A percentile compares a stretch with the other conserved stretches of the same genome.
These are phyloP conservation scores for Augiades crinisus DNA, from an alignment of 2,888 invertebrate species.

Conservation along the genomic window DNA sequence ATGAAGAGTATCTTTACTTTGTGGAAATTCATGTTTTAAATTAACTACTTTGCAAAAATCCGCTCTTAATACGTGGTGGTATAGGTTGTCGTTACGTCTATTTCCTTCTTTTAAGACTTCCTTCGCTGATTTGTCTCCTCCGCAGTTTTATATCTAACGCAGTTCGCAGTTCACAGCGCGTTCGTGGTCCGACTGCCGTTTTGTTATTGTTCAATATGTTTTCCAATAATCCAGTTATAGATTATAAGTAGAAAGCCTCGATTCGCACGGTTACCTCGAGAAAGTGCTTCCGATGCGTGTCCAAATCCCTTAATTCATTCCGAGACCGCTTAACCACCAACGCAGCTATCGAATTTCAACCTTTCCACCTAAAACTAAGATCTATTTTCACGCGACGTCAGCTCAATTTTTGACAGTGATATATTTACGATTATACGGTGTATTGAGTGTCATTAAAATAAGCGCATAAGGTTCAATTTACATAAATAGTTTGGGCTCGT, in stretches of 20 bases:
- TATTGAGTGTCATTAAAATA: conserved; percentile 20
- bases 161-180: conserved; percentile 45
- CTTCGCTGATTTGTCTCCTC: conserved; percentile 4
- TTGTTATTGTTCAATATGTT: conserved; percentile 78
- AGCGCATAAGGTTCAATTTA: conserved; percentile 26
- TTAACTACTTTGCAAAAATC: too few species aligned
- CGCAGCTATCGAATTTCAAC: conserved; percentile 7
- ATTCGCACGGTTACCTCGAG: conserved; percentile 56
- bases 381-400: background rate
- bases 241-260: conserved; percentile 60
- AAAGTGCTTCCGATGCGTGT: conserved; percentile 48
- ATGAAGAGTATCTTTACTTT: too few species aligned
- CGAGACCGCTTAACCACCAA: conserved; percentile 21
- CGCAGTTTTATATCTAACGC: conserved; percentile 36
- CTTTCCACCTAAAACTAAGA: background rate
- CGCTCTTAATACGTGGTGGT: too few species aligned
- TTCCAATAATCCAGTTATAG: conserved; percentile 73
- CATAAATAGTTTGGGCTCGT: conserved; percentile 2
- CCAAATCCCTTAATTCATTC: conserved; percentile 35
- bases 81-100: too few species aligned
- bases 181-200: conserved; percentile 72
- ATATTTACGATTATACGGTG: conserved; percentile 31
- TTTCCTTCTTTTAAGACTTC: too few species aligned
- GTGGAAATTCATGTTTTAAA: too few species aligned
- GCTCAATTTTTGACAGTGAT: conserved; percentile 21